phyloP scores from a whole-genome alignment of 2,888 invertebrate genomes.

The Leptinotarsa haldemani region DNA sequence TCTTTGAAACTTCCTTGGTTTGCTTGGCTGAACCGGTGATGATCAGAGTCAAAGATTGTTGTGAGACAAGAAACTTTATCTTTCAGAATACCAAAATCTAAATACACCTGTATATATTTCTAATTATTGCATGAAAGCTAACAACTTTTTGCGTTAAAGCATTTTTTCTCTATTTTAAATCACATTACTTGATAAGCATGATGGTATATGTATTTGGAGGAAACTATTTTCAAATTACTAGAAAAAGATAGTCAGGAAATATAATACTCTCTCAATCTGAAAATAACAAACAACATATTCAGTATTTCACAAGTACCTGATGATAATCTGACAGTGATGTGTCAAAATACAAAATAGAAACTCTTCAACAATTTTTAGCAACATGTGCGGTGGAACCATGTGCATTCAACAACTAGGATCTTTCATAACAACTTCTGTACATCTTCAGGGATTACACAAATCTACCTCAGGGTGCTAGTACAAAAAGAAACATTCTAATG shows the following conservation, averaged over 20 bases:
- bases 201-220: constrained; percentile 32
- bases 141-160: constrained; percentile 44
- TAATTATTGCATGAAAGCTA: constrained; percentile 44
- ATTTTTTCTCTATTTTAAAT: constrained; percentile 48
- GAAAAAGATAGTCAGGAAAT: constrained; percentile 22
- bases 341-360: constrained; percentile 10
- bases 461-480: not conserved
- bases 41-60: not conserved
- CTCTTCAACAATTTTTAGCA: not conserved
- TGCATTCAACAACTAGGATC: constrained; percentile 6
- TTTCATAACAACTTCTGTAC: not conserved
- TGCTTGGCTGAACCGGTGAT: too few species aligned
- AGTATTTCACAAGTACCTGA: constrained; percentile 14
- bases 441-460: not conserved
- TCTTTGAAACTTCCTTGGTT: too few species aligned
- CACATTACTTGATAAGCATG: constrained; percentile 56
- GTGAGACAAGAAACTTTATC: constrained; percentile 7
- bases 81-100: constrained; percentile 16
- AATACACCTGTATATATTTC: constrained; percentile 30
- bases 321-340: constrained; percentile 15
- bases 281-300: constrained; percentile 24
- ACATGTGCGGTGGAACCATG: constrained; percentile 7
- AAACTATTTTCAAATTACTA: constrained; percentile 24
- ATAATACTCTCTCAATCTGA: not conserved
- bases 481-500: too few species aligned